phyloP scores from a whole-genome alignment of 2,888 invertebrate genomes.

The Sinelater perroti region DNA sequence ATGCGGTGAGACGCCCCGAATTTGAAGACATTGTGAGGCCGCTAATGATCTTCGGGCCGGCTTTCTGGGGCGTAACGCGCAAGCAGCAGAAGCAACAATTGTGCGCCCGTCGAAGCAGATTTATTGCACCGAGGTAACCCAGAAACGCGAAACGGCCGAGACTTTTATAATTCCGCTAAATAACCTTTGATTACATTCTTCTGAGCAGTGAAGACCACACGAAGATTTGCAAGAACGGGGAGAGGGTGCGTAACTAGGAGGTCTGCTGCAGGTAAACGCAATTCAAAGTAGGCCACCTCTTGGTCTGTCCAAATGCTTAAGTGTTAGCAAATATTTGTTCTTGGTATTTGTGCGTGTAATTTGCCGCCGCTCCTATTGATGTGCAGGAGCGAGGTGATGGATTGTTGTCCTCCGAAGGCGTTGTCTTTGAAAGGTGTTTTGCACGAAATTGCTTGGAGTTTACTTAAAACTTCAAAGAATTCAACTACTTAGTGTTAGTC shows the following conservation, averaged over 20 bases:
- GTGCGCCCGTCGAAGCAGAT: too few species aligned
- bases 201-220: too few species aligned
- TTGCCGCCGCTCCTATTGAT: constrained; percentile 7
- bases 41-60: constrained; percentile 28
- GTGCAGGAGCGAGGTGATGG: constrained; percentile 4
- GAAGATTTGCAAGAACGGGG: too few species aligned
- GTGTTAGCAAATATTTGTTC: constrained; percentile 16
- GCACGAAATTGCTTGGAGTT: too few species aligned
- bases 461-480: too few species aligned
- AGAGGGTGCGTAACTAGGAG: too few species aligned
- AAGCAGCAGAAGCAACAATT: constrained; percentile 1
- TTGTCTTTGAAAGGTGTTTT: too few species aligned
- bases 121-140: too few species aligned
- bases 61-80: constrained; percentile 26
- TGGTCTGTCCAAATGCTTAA: constrained; percentile 1
- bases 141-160: too few species aligned
- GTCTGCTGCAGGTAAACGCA: constrained; percentile 15
- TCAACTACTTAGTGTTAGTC: too few species aligned
- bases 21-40: constrained; percentile 30
- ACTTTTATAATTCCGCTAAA: too few species aligned
- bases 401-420: neutral
- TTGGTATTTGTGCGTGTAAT: constrained; percentile 10
- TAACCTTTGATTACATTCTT: too few species aligned
- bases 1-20: constrained; percentile 24
- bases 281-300: constrained; percentile 19